A percentile compares a stretch with the other conserved stretches of the same genome.
phyloP scores from a whole-genome alignment of 1,140 invertebrate genomes.

The Ostrea edulis region DNA sequence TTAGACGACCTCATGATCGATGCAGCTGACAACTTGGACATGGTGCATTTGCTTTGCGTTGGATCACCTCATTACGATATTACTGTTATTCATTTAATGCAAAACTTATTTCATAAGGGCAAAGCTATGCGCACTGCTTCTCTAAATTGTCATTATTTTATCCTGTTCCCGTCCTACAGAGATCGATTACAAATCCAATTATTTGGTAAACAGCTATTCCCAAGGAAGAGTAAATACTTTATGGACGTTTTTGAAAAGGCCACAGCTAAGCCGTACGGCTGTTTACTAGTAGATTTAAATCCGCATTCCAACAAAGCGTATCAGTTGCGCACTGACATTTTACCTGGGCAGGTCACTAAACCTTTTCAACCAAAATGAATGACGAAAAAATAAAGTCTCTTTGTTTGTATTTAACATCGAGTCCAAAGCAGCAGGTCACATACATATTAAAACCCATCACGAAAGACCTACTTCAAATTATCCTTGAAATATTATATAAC shows the following conservation, averaged over 20 bases:
- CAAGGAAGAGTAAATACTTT: slow-evolving; percentile 49
- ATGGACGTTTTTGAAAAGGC: slow-evolving; percentile 45
- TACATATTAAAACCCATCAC: no score
- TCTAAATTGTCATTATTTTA: slow-evolving; percentile 52
- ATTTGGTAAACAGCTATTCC: slow-evolving; percentile 53
- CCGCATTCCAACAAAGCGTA: slow-evolving; percentile 37
- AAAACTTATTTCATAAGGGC: slow-evolving; percentile 53
- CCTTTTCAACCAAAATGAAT: no score
- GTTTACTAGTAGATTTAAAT: slow-evolving; percentile 45
- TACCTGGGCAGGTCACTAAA: no score
- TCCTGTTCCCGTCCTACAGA: slow-evolving; percentile 46
- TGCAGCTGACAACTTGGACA: slow-evolving; percentile 1
- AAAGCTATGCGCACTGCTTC: slow-evolving; percentile 45
- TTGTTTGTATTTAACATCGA: no score
- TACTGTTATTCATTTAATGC: slow-evolving; percentile 52
- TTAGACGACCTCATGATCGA: slow-evolving; percentile 52
- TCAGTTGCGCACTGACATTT: no score
- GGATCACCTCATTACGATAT: slow-evolving; percentile 49
- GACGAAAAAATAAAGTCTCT: no score
- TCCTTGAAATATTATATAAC: no score
- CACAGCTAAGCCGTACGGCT: slow-evolving; percentile 25
- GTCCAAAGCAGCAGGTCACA: no score
- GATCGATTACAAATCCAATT: slow-evolving; percentile 48
- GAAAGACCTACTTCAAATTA: no score
- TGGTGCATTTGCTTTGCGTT: slow-evolving; percentile 42